Percentiles rank a stretch among this genome's conserved stretches.
These are phyloP conservation scores for Itoplectis maculator DNA, from an alignment of 2,888 invertebrate species.

Conservation along the genomic window DNA sequence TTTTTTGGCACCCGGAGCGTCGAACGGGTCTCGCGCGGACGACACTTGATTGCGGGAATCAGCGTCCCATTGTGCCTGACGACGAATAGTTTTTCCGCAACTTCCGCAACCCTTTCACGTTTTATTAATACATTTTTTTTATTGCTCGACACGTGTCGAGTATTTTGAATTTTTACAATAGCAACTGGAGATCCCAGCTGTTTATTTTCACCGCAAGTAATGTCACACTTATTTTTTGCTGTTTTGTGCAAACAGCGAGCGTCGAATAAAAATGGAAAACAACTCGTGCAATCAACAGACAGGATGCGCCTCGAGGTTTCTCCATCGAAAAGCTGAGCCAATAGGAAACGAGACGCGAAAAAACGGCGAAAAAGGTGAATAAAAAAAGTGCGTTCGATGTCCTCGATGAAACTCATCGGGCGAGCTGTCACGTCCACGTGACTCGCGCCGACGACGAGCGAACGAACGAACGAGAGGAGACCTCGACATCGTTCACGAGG, in stretches of 20 bases:
- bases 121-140: constrained; percentile 32
- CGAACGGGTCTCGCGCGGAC: constrained; percentile 59
- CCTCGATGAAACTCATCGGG: constrained; percentile 65
- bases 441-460: constrained; percentile 65
- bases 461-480: constrained; percentile 27
- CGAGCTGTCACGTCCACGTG: constrained; percentile 79
- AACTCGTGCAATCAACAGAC: too few relatives aligned
- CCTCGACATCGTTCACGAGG: constrained; percentile 62
- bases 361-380: constrained; percentile 12
- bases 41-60: constrained; percentile 71
- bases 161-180: constrained; percentile 34
- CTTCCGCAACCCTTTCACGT: constrained; percentile 15
- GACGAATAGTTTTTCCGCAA: constrained; percentile 65
- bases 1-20: constrained; percentile 16
- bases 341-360: not conserved
- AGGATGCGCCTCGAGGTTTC: too few relatives aligned
- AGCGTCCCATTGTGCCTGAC: constrained; percentile 69
- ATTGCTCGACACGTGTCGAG: not conserved
- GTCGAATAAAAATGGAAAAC: not conserved
- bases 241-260: too few relatives aligned
- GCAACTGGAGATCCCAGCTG: constrained; percentile 28
- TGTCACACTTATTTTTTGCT: too few relatives aligned
- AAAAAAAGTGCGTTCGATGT: constrained; percentile 16
- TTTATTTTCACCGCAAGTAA: not conserved
- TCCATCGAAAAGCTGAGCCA: not conserved